Evolutionary conservation across 1,140 invertebrate species (phyloP).

Genomic region (Brachionus sp.): DNA sequence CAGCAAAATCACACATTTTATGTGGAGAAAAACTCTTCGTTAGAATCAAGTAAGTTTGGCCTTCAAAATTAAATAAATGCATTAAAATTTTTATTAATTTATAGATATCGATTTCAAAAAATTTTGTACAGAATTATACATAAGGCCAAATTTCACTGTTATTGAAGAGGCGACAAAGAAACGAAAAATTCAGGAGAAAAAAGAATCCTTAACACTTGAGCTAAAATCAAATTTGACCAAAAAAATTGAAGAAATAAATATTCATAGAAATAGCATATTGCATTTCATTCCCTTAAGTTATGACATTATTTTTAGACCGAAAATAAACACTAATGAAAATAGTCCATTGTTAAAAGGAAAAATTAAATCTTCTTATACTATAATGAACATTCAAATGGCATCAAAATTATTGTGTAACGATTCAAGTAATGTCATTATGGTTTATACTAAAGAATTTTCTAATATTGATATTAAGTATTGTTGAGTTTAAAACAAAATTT

Average conservation of each 20-base stretch:
- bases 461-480: constrained; percentile 16
- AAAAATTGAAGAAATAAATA: neutral
- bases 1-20: neutral
- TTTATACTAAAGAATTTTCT: constrained; percentile 16
- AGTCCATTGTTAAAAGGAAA: neutral
- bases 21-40: neutral
- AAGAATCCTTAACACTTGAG: neutral
- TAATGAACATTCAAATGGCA: neutral
- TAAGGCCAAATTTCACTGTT: neutral
- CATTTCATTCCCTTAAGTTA: constrained; percentile 3
- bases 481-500: neutral
- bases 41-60: neutral
- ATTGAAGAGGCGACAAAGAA: neutral
- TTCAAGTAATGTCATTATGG: neutral
- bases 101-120: neutral
- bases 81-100: neutral
- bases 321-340: neutral
- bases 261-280: neutral
- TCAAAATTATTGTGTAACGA: neutral
- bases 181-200: neutral
- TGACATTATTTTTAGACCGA: neutral
- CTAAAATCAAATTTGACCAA: neutral
- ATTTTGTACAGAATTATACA: neutral
- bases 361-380: neutral
- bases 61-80: neutral